phyloP scores from a whole-genome alignment of 2,888 invertebrate species.

The Ennomos quercinarius region DNA sequence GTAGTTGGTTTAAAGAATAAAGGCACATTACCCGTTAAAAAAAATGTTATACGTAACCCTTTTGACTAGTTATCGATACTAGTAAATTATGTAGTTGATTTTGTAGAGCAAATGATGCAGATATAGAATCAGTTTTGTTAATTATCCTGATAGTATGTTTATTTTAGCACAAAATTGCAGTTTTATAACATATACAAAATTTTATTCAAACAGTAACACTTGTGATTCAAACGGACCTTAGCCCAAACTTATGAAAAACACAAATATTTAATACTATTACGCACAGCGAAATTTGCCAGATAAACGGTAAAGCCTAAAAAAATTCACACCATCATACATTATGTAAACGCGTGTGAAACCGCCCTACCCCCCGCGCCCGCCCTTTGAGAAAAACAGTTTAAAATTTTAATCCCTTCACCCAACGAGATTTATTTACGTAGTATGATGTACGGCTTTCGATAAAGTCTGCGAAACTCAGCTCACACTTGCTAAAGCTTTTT shows the following conservation, averaged over 20 bases:
- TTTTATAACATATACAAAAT: too few species aligned
- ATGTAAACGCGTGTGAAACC: slow-evolving; percentile 38
- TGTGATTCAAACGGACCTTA: neutral
- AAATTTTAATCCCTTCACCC: slow-evolving; percentile 40
- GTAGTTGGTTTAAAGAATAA: too few species aligned
- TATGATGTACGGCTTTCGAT: slow-evolving; percentile 26
- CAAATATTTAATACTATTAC: slow-evolving; percentile 33
- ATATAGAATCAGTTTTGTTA: too few species aligned
- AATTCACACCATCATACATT: slow-evolving; percentile 36
- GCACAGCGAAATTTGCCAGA: slow-evolving; percentile 28
- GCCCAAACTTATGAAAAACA: slow-evolving; percentile 21
- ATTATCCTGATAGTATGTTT: too few species aligned
- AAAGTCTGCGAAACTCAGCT: neutral
- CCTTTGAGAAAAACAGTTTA: slow-evolving; percentile 35
- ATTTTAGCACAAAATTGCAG: too few species aligned
- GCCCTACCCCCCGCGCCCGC: slow-evolving; percentile 30
- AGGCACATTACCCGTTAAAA: too few species aligned
- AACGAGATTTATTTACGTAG: slow-evolving; percentile 32
- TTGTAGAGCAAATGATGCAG: too few species aligned
- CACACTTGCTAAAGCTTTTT: slow-evolving; percentile 10
- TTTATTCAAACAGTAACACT: too few species aligned
- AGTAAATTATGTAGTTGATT: too few species aligned
- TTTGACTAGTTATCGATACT: too few species aligned
- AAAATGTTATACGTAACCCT: too few species aligned
- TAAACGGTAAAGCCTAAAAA: slow-evolving; percentile 38